Evolutionary conservation across 2,797 vertebrate genomes (phyloP).

Genomic region (Chiloscyllium punctatum): DNA sequence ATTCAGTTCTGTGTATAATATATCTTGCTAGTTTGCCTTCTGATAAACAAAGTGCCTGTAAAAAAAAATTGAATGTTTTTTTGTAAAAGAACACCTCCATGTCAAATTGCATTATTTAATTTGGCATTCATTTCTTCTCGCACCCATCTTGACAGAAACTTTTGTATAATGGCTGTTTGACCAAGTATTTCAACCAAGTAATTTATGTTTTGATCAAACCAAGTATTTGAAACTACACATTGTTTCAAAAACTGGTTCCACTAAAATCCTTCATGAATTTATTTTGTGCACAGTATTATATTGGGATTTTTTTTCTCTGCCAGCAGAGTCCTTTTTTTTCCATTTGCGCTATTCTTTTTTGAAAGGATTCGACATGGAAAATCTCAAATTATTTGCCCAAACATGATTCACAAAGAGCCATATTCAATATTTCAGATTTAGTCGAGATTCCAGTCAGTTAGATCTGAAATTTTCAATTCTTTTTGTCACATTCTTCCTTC

Average conservation of each 20-base stretch:
- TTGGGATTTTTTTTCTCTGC: neutral
- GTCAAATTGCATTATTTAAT: constrained; percentile 7
- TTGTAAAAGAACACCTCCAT: neutral
- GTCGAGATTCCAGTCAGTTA: neutral
- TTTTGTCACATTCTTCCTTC: neutral
- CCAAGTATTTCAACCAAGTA: neutral
- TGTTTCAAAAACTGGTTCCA: neutral
- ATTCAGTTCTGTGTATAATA: neutral
- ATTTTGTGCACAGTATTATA: neutral
- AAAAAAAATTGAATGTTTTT: neutral
- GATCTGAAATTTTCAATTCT: neutral
- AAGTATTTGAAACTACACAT: neutral
- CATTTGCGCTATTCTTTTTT: neutral
- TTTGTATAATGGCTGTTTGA: constrained; percentile 15
- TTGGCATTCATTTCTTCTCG: neutral
- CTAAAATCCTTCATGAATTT: constrained; percentile 1
- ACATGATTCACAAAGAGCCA: too few relatives aligned
- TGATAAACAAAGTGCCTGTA: neutral
- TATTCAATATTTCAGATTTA: neutral
- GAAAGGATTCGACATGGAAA: neutral
- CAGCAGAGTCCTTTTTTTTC: neutral
- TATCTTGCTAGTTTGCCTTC: neutral
- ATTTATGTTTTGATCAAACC: neutral
- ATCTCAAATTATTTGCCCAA: neutral
- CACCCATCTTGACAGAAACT: neutral